Evolutionary conservation across 2,113 vertebrate species (phyloP).

Genomic region (Sus scrofa): DNA sequence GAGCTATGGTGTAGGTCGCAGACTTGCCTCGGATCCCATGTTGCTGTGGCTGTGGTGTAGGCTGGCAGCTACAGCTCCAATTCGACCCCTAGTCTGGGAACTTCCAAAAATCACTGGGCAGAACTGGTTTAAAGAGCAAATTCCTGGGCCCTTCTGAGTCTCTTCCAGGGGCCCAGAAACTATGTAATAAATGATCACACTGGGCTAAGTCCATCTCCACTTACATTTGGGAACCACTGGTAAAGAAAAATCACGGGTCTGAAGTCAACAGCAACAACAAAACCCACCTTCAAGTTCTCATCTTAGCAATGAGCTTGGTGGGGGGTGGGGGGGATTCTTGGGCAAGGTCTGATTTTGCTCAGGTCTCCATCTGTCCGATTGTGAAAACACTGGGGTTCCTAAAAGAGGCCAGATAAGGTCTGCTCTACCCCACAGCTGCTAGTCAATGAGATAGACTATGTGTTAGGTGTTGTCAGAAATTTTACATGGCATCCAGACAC

Average conservation of each 20-base stretch:
- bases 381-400: background rate
- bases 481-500: background rate
- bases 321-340: background rate
- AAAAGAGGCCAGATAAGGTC: background rate
- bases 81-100: too few relatives aligned
- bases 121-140: background rate
- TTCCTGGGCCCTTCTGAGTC: accelerated
- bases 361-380: background rate
- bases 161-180: background rate
- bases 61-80: too few relatives aligned
- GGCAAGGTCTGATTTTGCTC: background rate
- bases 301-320: background rate
- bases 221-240: background rate
- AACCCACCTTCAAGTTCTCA: accelerated
- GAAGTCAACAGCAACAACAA: too few relatives aligned
- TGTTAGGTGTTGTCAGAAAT: background rate
- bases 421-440: background rate
- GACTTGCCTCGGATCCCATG: too few relatives aligned
- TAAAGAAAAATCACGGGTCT: background rate
- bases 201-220: accelerated
- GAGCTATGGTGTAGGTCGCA: too few relatives aligned
- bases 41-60: too few relatives aligned
- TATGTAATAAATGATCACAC: too few relatives aligned
- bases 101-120: too few relatives aligned
- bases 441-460: accelerated